Evolutionary conservation across 2,888 invertebrate species (phyloP).

Genomic region (Junonia oenone): DNA sequence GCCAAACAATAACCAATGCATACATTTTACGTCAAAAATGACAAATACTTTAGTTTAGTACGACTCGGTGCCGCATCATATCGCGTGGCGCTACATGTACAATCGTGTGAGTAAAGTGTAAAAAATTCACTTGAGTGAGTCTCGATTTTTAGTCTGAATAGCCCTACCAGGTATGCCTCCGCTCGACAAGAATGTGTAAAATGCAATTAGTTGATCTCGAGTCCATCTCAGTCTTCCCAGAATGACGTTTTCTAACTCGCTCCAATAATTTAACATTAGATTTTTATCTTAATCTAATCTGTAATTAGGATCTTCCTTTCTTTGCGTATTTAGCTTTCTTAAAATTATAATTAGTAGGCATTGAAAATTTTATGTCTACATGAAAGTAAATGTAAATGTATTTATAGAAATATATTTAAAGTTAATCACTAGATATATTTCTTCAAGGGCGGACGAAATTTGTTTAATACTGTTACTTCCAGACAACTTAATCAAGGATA

Average conservation of each 20-base stretch:
- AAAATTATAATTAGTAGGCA: too few relatives aligned
- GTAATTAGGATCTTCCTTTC: background rate
- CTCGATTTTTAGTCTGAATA: background rate
- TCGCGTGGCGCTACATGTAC: too few relatives aligned
- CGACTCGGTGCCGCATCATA: too few relatives aligned
- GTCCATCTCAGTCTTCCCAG: constrained; percentile 12
- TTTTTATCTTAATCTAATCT: constrained; percentile 10
- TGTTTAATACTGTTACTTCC: too few relatives aligned
- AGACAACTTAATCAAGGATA: too few relatives aligned
- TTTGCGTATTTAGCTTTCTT: background rate
- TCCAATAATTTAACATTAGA: constrained; percentile 20
- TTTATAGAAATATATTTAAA: background rate
- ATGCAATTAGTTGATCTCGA: constrained; percentile 23
- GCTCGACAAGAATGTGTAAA: constrained; percentile 20
- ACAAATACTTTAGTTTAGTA: too few relatives aligned
- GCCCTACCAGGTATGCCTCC: background rate
- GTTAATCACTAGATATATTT: too few relatives aligned
- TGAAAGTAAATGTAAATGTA: background rate
- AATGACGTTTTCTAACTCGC: constrained; percentile 21
- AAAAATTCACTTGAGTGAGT: too few relatives aligned
- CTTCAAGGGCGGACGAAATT: too few relatives aligned
- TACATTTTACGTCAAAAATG: too few relatives aligned
- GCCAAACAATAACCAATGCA: background rate
- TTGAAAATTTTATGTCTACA: too few relatives aligned
- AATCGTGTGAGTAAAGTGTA: too few relatives aligned